Conservation (phyloP, 2,888 invertebrate genomes). For the Octonoba sinensis region DNA sequence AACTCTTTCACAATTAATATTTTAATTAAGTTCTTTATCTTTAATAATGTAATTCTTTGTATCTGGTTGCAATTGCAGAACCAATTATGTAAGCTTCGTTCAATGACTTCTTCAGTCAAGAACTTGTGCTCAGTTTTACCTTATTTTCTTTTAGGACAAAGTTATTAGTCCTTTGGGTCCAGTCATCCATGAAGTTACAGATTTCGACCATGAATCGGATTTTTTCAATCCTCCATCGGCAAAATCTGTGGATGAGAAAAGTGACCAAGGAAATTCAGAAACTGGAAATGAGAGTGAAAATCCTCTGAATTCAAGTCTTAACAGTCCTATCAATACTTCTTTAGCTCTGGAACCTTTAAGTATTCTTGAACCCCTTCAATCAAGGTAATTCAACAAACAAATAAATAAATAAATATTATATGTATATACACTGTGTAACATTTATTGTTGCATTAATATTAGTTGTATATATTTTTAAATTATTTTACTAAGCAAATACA, state of each 20-base stretch:
- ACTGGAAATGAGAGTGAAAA: not conserved
- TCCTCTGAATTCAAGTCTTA: slow-evolving; percentile 11
- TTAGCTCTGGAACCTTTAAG: slow-evolving; percentile 23
- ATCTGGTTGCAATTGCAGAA: too few relatives aligned
- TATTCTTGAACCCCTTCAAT: slow-evolving; percentile 39
- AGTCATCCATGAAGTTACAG: slow-evolving; percentile 62
- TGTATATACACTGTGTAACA: too few relatives aligned
- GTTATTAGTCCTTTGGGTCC: slow-evolving; percentile 36
- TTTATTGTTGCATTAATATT: too few relatives aligned
- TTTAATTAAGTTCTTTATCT: too few relatives aligned
- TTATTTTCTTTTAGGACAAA: not conserved
- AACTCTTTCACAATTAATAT: too few relatives aligned
- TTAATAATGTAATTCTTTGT: too few relatives aligned
- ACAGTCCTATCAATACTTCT: slow-evolving; percentile 11
- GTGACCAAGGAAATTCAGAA: not conserved
- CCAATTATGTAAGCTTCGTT: too few relatives aligned
- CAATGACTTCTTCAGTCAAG: too few relatives aligned
- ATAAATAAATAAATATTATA: too few relatives aligned
- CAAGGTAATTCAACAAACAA: slow-evolving; percentile 17
- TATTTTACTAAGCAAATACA: too few relatives aligned
- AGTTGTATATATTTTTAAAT: too few relatives aligned
- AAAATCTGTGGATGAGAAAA: slow-evolving; percentile 23
- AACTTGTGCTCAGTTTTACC: too few relatives aligned
- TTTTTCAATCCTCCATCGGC: not conserved
- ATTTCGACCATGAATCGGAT: slow-evolving; percentile 33